Evolutionary conservation across 2,113 vertebrate species (phyloP), one percentile per base, ranked within the genome.

Genomic region (Saguinus midas): DNA sequence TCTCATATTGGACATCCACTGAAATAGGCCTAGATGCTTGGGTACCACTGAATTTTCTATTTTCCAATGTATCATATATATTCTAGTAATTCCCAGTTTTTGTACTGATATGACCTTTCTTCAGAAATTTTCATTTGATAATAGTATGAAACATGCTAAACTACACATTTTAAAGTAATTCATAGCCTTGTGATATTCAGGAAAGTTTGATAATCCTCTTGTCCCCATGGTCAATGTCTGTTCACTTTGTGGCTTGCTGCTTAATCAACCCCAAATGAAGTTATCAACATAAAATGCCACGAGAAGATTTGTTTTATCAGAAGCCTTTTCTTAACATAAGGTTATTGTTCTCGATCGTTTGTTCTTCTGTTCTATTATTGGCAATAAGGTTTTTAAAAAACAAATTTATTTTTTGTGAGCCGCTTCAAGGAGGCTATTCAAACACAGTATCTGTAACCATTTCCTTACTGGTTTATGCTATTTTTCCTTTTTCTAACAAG

Each of bases 71-170:
- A 25, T 35, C 11, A 0, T 35, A n/a, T 35, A 93, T 45, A 13
- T 92, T 90, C 86, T 81, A 82, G 2, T 95, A 90, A 85, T 94
- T 61, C 68, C 23, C n/a, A 88, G 6, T 75, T 90, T 79, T 83
- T 75, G 5, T 8, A 4, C 76, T 35, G 82, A 66, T 91, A 64
- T 27, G 37, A 68, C 23, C 70, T 75, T 96, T 64, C 35, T 55
- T 84, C 68, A 87, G 75, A 68, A 50, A 16, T 93, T 18, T 85
- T 21, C 27, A 57, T 48, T 88, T 87, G 52, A 43, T 57, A 83
- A 78, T 50, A 40, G 6, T 45, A 1, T 93, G 82, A 93, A n/a
- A 25, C 16, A 55, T 89, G 45, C 91, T 93, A 8, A 27, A 48
- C 70, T 76, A 48, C 73, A 12, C 2, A 61, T n/a, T 79, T 68